Evolutionary conservation across 2,113 vertebrate species (phyloP).

Genomic region (Edolisoma coerulescens): DNA sequence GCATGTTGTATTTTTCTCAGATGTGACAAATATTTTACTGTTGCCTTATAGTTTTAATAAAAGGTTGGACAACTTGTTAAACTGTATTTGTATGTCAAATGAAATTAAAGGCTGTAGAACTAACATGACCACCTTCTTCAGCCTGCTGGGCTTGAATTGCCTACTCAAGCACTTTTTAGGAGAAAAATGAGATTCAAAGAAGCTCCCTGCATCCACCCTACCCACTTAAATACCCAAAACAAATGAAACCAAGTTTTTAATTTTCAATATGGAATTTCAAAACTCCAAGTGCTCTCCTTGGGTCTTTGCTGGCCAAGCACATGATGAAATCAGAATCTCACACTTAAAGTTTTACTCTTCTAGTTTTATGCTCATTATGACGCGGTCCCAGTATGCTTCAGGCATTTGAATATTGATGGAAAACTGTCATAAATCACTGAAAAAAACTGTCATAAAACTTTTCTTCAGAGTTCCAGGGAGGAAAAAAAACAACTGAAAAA

Average conservation of each 20-base stretch:
- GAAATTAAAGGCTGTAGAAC: background rate
- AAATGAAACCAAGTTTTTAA: background rate
- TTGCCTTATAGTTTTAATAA: background rate
- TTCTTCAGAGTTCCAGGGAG: fast-evolving
- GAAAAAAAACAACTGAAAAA: fast-evolving
- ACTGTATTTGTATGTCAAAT: background rate
- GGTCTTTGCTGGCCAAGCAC: background rate
- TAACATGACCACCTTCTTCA: background rate
- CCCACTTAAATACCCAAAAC: background rate
- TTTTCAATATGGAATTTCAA: background rate
- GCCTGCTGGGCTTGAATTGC: background rate
- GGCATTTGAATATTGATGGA: background rate
- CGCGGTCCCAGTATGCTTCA: background rate
- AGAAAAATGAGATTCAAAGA: background rate
- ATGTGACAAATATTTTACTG: background rate
- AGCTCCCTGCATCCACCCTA: fast-evolving
- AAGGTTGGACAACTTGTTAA: background rate
- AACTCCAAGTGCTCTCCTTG: background rate
- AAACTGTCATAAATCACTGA: background rate
- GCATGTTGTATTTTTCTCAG: background rate
- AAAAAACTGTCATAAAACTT: background rate
- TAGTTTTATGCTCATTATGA: background rate
- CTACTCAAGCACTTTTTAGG: background rate
- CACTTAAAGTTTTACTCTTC: background rate
- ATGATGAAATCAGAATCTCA: background rate